These are phyloP conservation scores for Drosophila multiciliata DNA, from an alignment of 2,888 invertebrate genomes.

Conservation along the genomic window DNA sequence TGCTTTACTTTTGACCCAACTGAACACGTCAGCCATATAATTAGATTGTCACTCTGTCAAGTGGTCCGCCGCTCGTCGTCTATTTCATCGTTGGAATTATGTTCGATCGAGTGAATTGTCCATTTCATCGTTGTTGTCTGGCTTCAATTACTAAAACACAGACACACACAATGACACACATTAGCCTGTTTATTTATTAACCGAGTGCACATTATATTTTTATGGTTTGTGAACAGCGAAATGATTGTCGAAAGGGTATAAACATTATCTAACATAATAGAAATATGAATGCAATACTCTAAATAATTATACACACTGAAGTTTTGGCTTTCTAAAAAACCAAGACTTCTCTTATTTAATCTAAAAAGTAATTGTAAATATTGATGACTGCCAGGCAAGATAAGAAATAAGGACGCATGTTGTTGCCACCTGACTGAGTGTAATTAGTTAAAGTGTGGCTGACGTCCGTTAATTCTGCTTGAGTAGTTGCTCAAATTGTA, in stretches of 20 bases:
- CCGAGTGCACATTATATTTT: constrained; percentile 18
- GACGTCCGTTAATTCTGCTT: constrained; percentile 25
- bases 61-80: constrained; percentile 44
- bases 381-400: background rate
- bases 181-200: constrained; percentile 46
- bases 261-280: background rate
- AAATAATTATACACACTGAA: background rate
- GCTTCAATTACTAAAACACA: constrained; percentile 16
- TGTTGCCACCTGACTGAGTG: constrained; percentile 22
- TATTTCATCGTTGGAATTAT: constrained; percentile 49
- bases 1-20: constrained; percentile 17
- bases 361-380: constrained; percentile 10
- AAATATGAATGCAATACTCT: background rate
- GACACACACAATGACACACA: background rate
- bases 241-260: background rate
- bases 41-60: constrained; percentile 77
- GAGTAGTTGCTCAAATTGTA: constrained; percentile 63
- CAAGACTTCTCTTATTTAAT: too few species aligned
- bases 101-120: constrained; percentile 54
- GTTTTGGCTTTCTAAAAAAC: too few species aligned
- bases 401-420: background rate
- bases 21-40: constrained; percentile 74
- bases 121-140: constrained; percentile 34
- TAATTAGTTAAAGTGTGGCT: background rate
- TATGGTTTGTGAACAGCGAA: constrained; percentile 5